Conservation (phyloP, 2,888 invertebrate genomes). For the Nephrotoma guestfalica region DNA sequence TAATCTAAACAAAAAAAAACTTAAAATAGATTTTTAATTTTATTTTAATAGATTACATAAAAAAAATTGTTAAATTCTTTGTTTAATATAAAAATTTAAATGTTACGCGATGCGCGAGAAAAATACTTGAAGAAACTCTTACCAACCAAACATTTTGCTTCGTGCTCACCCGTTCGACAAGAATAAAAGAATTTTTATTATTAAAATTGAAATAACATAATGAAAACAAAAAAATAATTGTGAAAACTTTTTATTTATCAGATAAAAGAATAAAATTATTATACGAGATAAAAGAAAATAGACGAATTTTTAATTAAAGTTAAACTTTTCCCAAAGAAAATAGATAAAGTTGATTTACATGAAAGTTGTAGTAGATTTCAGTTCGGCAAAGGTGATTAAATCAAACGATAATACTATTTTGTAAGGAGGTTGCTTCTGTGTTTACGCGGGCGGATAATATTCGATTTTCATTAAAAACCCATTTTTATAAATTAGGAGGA, state of each 20-base stretch:
- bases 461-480: too few species aligned
- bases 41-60: neutral
- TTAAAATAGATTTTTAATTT: neutral
- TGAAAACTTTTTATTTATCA: neutral
- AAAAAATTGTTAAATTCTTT: neutral
- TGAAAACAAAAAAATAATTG: neutral
- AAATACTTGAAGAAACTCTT: neutral
- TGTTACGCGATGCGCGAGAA: neutral
- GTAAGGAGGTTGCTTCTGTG: too few species aligned
- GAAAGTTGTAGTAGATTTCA: neutral
- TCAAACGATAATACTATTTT: neutral
- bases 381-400: neutral
- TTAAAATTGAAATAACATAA: neutral
- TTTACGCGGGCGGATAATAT: too few species aligned
- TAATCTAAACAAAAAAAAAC: neutral
- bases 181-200: neutral
- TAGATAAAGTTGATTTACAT: neutral
- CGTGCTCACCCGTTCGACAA: neutral
- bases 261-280: neutral
- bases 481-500: too few species aligned
- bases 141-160: neutral
- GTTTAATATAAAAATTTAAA: neutral
- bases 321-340: neutral
- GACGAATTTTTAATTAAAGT: neutral
- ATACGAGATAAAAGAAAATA: neutral